These are phyloP conservation scores for Pogona vitticeps DNA, from an alignment of 2,113 vertebrate species.

Conservation along the genomic window DNA sequence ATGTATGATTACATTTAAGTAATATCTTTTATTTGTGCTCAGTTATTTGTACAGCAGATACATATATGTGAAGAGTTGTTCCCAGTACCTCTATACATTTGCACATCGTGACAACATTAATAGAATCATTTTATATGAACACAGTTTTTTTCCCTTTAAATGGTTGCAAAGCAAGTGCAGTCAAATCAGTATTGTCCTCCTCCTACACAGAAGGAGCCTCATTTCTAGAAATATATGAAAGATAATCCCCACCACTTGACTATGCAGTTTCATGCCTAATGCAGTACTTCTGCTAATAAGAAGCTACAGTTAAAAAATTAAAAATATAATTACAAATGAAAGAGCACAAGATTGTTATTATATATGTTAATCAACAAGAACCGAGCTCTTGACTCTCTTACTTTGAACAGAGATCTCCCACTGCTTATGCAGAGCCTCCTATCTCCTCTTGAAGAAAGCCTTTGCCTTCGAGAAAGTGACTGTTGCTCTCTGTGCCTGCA, in stretches of 20 bases:
- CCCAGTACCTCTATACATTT: background rate
- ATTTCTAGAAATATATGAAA: constrained; percentile 33
- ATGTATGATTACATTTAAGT: background rate
- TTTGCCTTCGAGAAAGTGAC: background rate
- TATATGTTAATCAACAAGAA: background rate
- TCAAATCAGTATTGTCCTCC: constrained; percentile 27
- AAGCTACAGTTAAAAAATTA: constrained; percentile 31
- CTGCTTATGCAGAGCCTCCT: constrained; percentile 2
- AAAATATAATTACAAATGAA: constrained; percentile 31
- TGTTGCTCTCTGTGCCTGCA: background rate
- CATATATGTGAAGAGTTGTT: background rate
- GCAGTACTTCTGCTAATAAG: constrained; percentile 33
- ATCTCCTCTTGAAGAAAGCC: constrained; percentile 1
- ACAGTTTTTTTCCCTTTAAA: constrained; percentile 33
- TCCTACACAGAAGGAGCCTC: constrained; percentile 35
- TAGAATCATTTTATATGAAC: background rate
- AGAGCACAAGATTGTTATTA: constrained; percentile 3
- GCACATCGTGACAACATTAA: background rate
- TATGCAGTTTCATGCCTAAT: constrained; percentile 25
- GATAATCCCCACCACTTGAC: constrained; percentile 19
- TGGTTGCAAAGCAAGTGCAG: constrained; percentile 35
- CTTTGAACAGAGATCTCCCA: constrained; percentile 12
- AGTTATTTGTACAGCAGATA: background rate
- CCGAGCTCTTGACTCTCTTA: background rate
- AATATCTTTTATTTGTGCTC: background rate